Percentiles rank a stretch among this genome's conserved stretches.
phyloP scores from a whole-genome alignment of 2,113 vertebrate species.

The Ciconia stormi region DNA sequence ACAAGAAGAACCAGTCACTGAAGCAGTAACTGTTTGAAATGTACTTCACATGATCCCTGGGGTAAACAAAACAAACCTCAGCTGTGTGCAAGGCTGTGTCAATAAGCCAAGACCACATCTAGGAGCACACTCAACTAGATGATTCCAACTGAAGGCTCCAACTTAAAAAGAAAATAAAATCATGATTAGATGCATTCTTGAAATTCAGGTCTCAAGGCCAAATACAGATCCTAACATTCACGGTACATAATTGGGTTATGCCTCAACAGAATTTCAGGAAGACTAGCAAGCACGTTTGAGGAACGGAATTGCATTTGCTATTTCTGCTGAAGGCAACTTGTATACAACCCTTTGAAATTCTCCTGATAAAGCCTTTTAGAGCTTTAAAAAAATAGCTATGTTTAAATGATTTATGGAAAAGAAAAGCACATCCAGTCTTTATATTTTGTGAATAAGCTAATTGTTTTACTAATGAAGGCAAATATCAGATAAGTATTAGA shows the following conservation, averaged over 20 bases:
- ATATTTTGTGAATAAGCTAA: conserved; percentile 76
- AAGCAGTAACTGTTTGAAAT: conserved; percentile 76
- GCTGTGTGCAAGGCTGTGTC: conserved; percentile 70
- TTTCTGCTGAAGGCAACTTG: conserved; percentile 80
- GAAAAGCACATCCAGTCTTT: conserved; percentile 79
- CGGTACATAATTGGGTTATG: conserved; percentile 61
- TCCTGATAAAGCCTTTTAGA: conserved; percentile 65
- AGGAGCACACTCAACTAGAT: conserved; percentile 68
- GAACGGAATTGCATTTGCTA: conserved; percentile 69
- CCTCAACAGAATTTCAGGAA: conserved; percentile 80
- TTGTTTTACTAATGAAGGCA: conserved; percentile 81
- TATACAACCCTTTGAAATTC: conserved; percentile 73
- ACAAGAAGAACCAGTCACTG: conserved; percentile 69
- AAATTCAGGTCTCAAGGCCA: conserved; percentile 74
- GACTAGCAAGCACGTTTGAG: conserved; percentile 73
- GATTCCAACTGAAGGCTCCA: conserved; percentile 67
- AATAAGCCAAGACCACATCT: conserved; percentile 70
- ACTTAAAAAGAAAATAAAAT: conserved; percentile 50
- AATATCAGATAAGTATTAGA: conserved; percentile 65
- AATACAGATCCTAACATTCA: conserved; percentile 70
- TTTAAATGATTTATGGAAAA: conserved; percentile 69
- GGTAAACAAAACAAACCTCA: conserved; percentile 74
- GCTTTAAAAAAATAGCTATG: conserved; percentile 60
- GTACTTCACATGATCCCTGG: conserved; percentile 71
- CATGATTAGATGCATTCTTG: conserved; percentile 62